Conservation (phyloP, 2,113 vertebrate species). For the Centropus bengalensis region DNA sequence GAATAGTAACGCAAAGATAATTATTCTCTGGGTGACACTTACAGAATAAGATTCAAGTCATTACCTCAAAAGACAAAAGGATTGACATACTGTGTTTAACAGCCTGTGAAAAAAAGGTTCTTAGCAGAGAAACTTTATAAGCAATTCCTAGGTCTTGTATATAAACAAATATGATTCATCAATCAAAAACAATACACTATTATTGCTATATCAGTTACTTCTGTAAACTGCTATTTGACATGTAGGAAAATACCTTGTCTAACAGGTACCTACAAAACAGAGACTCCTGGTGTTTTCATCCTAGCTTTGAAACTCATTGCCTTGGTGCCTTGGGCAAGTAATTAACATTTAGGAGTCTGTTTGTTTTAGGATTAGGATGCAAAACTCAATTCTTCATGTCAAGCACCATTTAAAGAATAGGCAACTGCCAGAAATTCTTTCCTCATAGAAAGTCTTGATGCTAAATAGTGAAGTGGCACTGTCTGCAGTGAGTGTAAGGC, state of each 20-base stretch:
- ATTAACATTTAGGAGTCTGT: conserved; percentile 21
- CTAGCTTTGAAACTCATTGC: background rate
- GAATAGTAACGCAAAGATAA: conserved; percentile 69
- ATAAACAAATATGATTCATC: conserved; percentile 55
- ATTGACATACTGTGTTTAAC: conserved; percentile 60
- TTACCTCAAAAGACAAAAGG: conserved; percentile 71
- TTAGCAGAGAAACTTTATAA: conserved; percentile 49
- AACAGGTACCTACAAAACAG: background rate
- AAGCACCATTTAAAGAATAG: conserved; percentile 23
- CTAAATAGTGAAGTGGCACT: background rate
- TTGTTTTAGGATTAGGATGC: conserved; percentile 37
- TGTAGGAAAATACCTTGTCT: conserved; percentile 36
- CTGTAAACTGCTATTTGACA: background rate
- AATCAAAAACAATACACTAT: conserved; percentile 25
- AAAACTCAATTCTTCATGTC: conserved; percentile 16
- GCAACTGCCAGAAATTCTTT: background rate
- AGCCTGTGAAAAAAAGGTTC: conserved; percentile 44
- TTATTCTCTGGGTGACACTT: conserved; percentile 67
- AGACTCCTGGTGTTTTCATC: background rate
- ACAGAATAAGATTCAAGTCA: conserved; percentile 77
- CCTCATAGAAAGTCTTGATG: background rate
- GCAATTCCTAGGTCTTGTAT: conserved; percentile 36
- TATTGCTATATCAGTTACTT: conserved; percentile 25
- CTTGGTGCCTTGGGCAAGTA: background rate
- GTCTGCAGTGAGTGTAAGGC: background rate